Evolutionary conservation across 2,888 invertebrate genomes (phyloP).

Genomic region (Anodontia alba): DNA sequence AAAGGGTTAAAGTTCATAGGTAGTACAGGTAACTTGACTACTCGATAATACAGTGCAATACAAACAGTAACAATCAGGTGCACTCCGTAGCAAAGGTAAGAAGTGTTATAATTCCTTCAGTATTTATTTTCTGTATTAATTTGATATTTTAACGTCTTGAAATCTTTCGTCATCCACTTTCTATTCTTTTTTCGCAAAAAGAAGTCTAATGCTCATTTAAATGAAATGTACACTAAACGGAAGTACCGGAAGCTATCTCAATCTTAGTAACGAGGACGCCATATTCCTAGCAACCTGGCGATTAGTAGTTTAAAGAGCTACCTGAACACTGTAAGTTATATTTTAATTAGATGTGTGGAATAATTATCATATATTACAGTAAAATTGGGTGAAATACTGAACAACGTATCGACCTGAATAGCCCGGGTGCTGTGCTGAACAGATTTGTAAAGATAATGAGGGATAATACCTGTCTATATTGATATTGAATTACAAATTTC

Average conservation of each 20-base stretch:
- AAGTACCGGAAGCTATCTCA: constrained; percentile 11
- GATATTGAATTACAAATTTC: constrained; percentile 4
- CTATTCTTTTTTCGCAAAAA: too few relatives aligned
- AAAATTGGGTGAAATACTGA: background rate
- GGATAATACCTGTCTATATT: background rate
- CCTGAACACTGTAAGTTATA: constrained; percentile 35
- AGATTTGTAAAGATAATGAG: background rate
- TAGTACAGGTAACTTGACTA: constrained; percentile 11
- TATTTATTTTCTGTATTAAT: background rate
- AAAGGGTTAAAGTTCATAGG: constrained; percentile 11
- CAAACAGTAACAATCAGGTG: too few relatives aligned
- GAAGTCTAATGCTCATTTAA: too few relatives aligned
- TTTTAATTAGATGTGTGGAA: constrained; percentile 24
- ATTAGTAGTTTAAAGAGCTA: constrained; percentile 26
- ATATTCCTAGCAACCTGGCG: constrained; percentile 67
- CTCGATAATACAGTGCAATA: constrained; percentile 12
- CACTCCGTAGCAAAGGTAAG: background rate
- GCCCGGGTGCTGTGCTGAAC: background rate
- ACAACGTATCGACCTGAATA: background rate
- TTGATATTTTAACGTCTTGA: too few relatives aligned
- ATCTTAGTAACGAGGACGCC: constrained; percentile 59
- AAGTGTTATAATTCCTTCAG: background rate
- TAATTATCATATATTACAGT: constrained; percentile 1
- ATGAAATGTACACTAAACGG: constrained; percentile 25
- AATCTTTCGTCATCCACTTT: too few relatives aligned